Evolutionary conservation across 2,113 vertebrate species (phyloP).

Genomic region (Copsychus sechellarum): DNA sequence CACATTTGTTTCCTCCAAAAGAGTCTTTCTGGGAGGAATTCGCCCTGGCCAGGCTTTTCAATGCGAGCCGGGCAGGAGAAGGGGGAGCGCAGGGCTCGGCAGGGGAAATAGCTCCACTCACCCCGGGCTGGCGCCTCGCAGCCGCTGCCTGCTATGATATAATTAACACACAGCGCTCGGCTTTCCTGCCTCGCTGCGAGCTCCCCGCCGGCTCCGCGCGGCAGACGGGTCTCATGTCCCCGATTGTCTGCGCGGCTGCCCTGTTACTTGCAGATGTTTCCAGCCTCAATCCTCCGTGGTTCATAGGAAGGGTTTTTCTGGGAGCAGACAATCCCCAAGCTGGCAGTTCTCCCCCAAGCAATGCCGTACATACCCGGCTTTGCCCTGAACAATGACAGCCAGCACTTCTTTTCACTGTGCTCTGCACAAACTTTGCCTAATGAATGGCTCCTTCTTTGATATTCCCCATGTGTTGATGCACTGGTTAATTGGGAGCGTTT

Average conservation of each 20-base stretch:
- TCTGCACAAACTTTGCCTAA: constrained; percentile 24
- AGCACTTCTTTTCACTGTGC: constrained; percentile 27
- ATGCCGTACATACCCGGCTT: neutral
- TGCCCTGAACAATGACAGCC: neutral
- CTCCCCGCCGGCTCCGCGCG: neutral
- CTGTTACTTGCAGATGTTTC: neutral
- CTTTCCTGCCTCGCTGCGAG: neutral
- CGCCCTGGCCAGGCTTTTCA: constrained; percentile 44
- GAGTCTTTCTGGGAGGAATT: constrained; percentile 63
- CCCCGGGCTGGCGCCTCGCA: constrained; percentile 42
- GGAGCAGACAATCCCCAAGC: neutral
- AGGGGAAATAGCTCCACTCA: constrained; percentile 40
- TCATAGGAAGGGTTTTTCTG: neutral
- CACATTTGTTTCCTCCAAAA: constrained; percentile 61
- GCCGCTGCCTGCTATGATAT: constrained; percentile 56
- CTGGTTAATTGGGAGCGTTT: constrained; percentile 61
- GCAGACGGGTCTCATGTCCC: neutral
- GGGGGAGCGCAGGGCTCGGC: neutral
- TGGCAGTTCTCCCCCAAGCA: neutral
- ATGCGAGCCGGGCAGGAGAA: neutral
- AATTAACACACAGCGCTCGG: constrained; percentile 33
- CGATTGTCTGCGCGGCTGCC: neutral
- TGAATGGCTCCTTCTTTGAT: constrained; percentile 43
- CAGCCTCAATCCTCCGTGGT: neutral
- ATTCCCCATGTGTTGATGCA: constrained; percentile 4